A percentile compares a stretch with the other conserved stretches of the same genome.
Evolutionary conservation across 1,140 invertebrate species (phyloP).

Genomic region (Rhopalosiphum maidis): DNA sequence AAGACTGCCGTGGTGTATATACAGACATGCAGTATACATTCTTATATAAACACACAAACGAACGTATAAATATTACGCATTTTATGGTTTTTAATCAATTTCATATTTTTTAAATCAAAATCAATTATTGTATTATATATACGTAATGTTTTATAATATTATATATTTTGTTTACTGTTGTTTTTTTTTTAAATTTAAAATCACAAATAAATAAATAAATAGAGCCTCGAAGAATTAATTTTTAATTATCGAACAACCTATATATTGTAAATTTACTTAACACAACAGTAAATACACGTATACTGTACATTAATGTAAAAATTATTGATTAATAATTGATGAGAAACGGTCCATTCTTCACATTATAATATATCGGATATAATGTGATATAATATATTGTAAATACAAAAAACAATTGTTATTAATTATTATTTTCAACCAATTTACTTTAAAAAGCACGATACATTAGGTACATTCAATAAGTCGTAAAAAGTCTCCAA

Average conservation of each 20-base stretch:
- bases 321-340: not conserved
- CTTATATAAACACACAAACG: constrained; percentile 5
- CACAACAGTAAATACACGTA: not conserved
- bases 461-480: not conserved
- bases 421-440: not conserved
- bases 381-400: not conserved
- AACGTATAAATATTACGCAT: not conserved
- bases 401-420: not conserved
- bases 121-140: not conserved
- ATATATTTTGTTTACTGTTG: not conserved
- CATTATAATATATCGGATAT: not conserved
- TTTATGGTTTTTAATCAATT: constrained; percentile 1
- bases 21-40: not conserved
- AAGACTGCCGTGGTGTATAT: not conserved
- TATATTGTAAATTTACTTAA: not conserved
- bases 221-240: not conserved
- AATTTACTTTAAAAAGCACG: not conserved
- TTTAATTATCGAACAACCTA: not conserved
- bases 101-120: constrained; percentile 14
- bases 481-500: not conserved
- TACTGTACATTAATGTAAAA: not conserved
- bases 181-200: not conserved
- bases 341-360: not conserved
- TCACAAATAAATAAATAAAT: not conserved
- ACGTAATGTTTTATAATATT: constrained; percentile 9